Base-by-base conservation (phyloP, 2,888 invertebrate genomes). In the Xiphydria camelus region DNA sequence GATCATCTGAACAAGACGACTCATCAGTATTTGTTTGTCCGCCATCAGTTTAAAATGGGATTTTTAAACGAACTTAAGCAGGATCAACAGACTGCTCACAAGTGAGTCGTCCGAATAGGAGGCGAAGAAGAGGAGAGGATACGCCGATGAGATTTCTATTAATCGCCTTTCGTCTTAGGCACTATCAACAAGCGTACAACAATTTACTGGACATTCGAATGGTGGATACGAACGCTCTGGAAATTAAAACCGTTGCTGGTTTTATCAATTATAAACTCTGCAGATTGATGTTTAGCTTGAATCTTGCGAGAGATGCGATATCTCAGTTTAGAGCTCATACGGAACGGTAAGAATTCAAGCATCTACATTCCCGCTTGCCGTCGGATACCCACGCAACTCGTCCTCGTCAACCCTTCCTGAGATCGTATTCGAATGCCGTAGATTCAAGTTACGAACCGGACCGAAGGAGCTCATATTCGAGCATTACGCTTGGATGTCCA, bases 21-120 rank as follows among this genome's bases (percentile, higher is more conserved):
- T 14, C 96, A 97, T 77, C 92, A 91, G 73, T 88, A 91, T 62
- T 81, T 99, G 40, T 91, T 91, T 79, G 94, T 98, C 18, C 80
- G 99, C 21, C 97, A 98, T 78, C 93, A 96, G 69, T 97, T 96
- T 72, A 99, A 99, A 79, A 85, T 97, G 74, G 99, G 91, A 0
- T 97, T 95, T 78, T 84, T 95, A 40, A 91, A 91, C 67, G 99
- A 99, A 78, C 77, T 99, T 51, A 89, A 91, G 62, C 94, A 95
- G 71, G 98, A 97, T 70, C 81, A 85, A 57, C 86, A 85, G 66
- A 86, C 88, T 1, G 93, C 95, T 9, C 85, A 91, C 61, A 91
- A 90, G 83, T 86, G 76, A 75, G 75, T 61, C 34, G n/a, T n/a
- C n/a, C n/a, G n/a, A n/a, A n/a, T n/a, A n/a, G n/a, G n/a, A n/a